phyloP scores from a whole-genome alignment of 2,797 vertebrate genomes.

The Sebastes variabilis region DNA sequence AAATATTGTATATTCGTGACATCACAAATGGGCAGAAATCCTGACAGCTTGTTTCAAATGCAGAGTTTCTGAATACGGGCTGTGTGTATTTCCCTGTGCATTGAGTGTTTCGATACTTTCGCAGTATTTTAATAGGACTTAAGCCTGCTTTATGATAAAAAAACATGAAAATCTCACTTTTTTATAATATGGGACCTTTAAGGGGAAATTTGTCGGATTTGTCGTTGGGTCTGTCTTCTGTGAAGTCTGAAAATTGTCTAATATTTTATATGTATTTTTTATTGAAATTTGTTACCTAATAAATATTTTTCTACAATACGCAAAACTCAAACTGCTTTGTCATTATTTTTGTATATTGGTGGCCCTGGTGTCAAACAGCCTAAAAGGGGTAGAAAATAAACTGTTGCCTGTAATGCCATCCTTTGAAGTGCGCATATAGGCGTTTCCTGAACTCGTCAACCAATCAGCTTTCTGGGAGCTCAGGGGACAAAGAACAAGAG shows the following conservation, averaged over 20 bases:
- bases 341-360: constrained; percentile 67
- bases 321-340: constrained; percentile 4
- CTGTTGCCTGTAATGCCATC: constrained; percentile 35
- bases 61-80: no score
- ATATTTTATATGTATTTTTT: constrained; percentile 54
- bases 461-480: constrained; percentile 68
- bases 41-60: no score
- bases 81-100: no score
- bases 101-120: no score
- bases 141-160: no score
- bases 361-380: constrained; percentile 34
- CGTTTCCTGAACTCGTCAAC: constrained; percentile 73
- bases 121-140: no score
- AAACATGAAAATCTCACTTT: no score
- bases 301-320: constrained; percentile 73
- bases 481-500: constrained; percentile 61
- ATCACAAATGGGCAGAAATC: no score
- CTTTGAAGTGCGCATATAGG: constrained; percentile 83
- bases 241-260: constrained; percentile 15
- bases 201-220: background rate
- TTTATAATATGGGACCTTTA: background rate
- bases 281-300: constrained; percentile 43
- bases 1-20: no score
- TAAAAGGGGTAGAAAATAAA: constrained; percentile 52
- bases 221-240: constrained; percentile 14